Conservation (phyloP, 2,888 invertebrate genomes). For the Conchocele bisecta region DNA sequence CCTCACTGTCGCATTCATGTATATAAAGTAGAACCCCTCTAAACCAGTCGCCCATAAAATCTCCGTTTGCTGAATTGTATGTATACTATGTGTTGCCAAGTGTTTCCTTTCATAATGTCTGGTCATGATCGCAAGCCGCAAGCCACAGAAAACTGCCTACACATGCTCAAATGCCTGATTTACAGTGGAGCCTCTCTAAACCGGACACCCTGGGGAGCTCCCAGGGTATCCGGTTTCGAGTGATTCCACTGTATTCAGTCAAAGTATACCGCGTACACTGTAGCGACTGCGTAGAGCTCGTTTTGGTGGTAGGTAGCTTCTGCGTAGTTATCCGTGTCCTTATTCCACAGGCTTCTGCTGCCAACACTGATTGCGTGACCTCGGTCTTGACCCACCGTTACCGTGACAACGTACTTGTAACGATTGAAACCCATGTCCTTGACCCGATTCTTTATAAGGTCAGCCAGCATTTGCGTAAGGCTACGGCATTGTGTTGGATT, state of each 20-base stretch:
- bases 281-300: constrained; percentile 75
- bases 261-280: constrained; percentile 76
- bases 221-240: no score
- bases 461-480: constrained; percentile 72
- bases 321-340: constrained; percentile 76
- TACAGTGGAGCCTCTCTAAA: no score
- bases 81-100: no score
- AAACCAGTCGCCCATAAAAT: no score
- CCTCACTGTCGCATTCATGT: no score
- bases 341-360: constrained; percentile 76
- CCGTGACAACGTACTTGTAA: constrained; percentile 77
- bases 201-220: no score
- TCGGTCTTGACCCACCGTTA: constrained; percentile 74
- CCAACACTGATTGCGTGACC: constrained; percentile 72
- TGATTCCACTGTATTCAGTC: constrained; percentile 66
- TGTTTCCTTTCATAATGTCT: no score
- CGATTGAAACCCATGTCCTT: constrained; percentile 74
- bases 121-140: no score
- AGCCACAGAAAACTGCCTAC: no score
- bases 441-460: constrained; percentile 75
- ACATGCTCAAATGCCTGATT: no score
- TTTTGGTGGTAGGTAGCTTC: constrained; percentile 69
- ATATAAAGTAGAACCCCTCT: no score
- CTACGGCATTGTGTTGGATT: constrained; percentile 71
- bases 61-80: no score